Evolutionary conservation across 2,113 vertebrate genomes (phyloP), one percentile per base, ranked within the genome.

Genomic region (Rhinopomastus cyanomelas): DNA sequence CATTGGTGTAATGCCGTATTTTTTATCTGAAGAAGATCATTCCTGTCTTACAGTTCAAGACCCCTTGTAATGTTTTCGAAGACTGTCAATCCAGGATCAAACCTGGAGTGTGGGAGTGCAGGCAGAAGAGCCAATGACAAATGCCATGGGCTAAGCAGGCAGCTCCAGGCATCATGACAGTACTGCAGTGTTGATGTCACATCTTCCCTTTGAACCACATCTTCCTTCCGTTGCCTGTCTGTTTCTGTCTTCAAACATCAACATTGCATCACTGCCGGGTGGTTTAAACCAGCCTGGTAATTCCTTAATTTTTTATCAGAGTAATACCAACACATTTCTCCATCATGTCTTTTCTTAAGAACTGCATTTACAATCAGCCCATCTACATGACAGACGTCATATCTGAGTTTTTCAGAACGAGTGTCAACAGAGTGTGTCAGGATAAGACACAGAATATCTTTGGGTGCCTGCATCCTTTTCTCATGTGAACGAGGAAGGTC

Each of bases 241-340:
- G 10, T 82, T 89, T 82, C 72, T 14, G 4, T 52, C 80, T 89
- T 83, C 68, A 77, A 77, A 56, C 22, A 74, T 30, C 30, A 85
- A 30, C 48, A 23, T 26, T 44, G 48, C 39, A 15, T 11, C 32
- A 55, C 48, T 0, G 0, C 21, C 46, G 16, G 5, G 16, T 44
- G 51, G 13, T 89, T 88, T 51, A 52, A 69, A 62, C 11, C 3
- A 3, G 15, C 27, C 30, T 29, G 73, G 7, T 30, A 32, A 15
- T 53, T 80, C 32, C 67, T 65, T 32, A 17, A 10, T 59, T 89
- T 68, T 64, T 32, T 3, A 13, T 32, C 29, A n/a, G 29, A 29
- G 32, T 56, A 94, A 62, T 34, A n/a, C 8, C 42, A 74, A 37
- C 13, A 9, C 16, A 15, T 55, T 85, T 91, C 21, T 77, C 32